Evolutionary conservation across 2,113 vertebrate species (phyloP).

Genomic region (Girardinichthys multiradiatus): DNA sequence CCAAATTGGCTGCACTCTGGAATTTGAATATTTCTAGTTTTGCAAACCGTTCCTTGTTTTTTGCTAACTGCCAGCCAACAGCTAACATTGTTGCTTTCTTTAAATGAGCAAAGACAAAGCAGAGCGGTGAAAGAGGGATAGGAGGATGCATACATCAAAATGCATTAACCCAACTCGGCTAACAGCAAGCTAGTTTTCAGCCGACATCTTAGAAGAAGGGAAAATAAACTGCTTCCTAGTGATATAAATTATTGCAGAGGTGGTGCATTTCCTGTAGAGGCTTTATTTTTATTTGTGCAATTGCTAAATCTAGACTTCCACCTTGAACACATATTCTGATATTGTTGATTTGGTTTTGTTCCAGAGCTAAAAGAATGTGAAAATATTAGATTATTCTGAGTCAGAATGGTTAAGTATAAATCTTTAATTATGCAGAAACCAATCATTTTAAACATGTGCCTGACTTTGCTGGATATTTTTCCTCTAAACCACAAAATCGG

Average conservation of each 20-base stretch:
- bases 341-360: background rate
- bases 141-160: constrained; percentile 16
- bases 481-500: background rate
- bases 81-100: background rate
- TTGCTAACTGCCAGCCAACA: background rate
- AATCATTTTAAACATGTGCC: background rate
- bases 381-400: constrained; percentile 25
- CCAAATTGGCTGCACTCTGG: too few relatives aligned
- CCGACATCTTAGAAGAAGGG: constrained; percentile 5
- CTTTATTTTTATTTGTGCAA: constrained; percentile 20
- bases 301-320: background rate
- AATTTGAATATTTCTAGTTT: background rate
- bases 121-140: background rate
- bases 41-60: background rate
- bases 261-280: background rate
- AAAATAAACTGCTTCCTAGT: constrained; percentile 16
- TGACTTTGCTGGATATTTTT: background rate
- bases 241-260: constrained; percentile 23
- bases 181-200: constrained; percentile 1
- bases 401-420: constrained; percentile 10
- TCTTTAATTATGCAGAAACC: background rate
- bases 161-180: constrained; percentile 22
- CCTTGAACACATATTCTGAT: background rate
- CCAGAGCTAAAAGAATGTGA: constrained; percentile 1
- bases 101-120: background rate